These are phyloP conservation scores for Calephelis virginiensis DNA, from an alignment of 1,140 invertebrate species.

Conservation along the genomic window DNA sequence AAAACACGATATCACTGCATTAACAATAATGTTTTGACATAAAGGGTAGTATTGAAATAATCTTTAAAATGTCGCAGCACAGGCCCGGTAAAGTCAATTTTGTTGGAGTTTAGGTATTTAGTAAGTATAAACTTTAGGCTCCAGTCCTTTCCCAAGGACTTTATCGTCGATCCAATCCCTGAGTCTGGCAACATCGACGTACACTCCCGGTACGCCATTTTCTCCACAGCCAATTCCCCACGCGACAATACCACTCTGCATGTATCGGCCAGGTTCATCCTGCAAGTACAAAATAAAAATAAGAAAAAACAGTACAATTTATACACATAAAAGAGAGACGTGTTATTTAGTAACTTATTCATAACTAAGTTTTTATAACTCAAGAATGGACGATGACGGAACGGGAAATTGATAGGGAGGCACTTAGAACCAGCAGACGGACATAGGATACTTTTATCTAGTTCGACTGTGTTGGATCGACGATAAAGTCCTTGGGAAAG, in stretches of 20 bases:
- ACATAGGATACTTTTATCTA: too few relatives aligned
- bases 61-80: not conserved
- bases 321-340: not conserved
- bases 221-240: constrained; percentile 83
- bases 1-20: too few relatives aligned
- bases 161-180: constrained; percentile 82
- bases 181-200: constrained; percentile 82
- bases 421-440: too few relatives aligned
- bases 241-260: constrained; percentile 82
- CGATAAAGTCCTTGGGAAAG: constrained; percentile 42
- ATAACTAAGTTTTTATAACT: too few relatives aligned
- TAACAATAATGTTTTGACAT: not conserved
- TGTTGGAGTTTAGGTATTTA: constrained; percentile 14
- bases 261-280: constrained; percentile 66
- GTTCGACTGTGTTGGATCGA: constrained; percentile 86
- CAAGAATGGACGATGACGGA: too few relatives aligned
- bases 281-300: constrained; percentile 29
- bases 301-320: not conserved
- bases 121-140: constrained; percentile 30
- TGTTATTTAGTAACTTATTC: too few relatives aligned
- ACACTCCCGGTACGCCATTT: constrained; percentile 83
- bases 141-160: constrained; percentile 54
- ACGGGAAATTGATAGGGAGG: too few relatives aligned
- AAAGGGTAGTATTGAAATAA: not conserved
- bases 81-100: not conserved